phyloP scores from a whole-genome alignment of 2,888 invertebrate genomes.

The Phaedon cochleariae region DNA sequence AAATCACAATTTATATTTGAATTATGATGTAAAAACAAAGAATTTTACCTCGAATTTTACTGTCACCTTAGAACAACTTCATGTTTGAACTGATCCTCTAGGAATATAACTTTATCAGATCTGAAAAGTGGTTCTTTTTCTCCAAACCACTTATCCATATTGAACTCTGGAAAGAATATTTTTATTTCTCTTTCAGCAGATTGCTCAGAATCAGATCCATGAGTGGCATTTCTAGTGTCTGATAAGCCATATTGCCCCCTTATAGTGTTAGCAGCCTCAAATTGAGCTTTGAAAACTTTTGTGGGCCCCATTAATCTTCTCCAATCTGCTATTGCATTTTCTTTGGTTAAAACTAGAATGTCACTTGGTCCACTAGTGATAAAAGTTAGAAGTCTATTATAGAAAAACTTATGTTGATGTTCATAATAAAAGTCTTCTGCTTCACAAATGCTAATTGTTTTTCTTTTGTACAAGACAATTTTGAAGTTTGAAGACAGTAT shows the following conservation, averaged over 20 bases:
- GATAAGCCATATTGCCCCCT: slow-evolving; percentile 88
- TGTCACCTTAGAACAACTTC: background rate
- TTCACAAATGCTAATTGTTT: slow-evolving; percentile 68
- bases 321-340: slow-evolving; percentile 83
- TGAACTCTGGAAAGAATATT: slow-evolving; percentile 87
- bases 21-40: too few species aligned
- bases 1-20: too few species aligned
- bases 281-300: slow-evolving; percentile 83
- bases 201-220: slow-evolving; percentile 86
- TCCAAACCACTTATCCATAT: slow-evolving; percentile 71
- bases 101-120: slow-evolving; percentile 42
- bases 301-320: slow-evolving; percentile 89
- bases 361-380: slow-evolving; percentile 90
- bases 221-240: slow-evolving; percentile 93
- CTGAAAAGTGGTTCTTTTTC: slow-evolving; percentile 64
- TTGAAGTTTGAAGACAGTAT: slow-evolving; percentile 76
- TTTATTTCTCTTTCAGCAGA: slow-evolving; percentile 81
- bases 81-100: slow-evolving; percentile 48
- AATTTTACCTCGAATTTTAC: too few species aligned
- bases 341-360: slow-evolving; percentile 78
- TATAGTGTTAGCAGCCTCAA: slow-evolving; percentile 78
- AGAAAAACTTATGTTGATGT: slow-evolving; percentile 85
- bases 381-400: slow-evolving; percentile 80
- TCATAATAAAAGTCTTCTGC: slow-evolving; percentile 84
- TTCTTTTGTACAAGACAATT: slow-evolving; percentile 74